phyloP scores from a whole-genome alignment of 2,113 vertebrate species.

The Pelusios castaneus region DNA sequence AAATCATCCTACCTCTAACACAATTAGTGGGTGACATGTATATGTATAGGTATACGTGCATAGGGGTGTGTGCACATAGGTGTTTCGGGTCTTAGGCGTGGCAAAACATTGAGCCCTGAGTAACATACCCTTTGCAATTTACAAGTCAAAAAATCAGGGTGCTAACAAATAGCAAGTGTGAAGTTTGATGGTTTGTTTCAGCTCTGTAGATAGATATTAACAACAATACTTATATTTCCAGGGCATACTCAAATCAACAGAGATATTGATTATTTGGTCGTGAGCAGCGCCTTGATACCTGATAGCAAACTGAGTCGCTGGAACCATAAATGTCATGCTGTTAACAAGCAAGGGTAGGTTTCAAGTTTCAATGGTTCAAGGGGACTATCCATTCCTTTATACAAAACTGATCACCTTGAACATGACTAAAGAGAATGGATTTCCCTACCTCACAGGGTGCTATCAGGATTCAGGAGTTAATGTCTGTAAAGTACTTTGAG shows the following conservation, averaged over 20 bases:
- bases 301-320: slow-evolving; percentile 43
- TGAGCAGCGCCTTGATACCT: slow-evolving; percentile 35
- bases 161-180: background rate
- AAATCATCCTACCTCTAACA: background rate
- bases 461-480: background rate
- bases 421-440: slow-evolving; percentile 32
- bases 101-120: background rate
- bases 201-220: slow-evolving; percentile 50
- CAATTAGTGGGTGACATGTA: rapidly evolving
- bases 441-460: background rate
- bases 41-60: rapidly evolving
- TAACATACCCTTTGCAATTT: rapidly evolving
- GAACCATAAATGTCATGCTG: slow-evolving; percentile 31
- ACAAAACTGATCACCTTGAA: slow-evolving; percentile 31
- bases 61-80: rapidly evolving
- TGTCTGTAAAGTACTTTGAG: background rate
- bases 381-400: background rate
- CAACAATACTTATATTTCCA: slow-evolving; percentile 55
- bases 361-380: background rate
- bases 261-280: slow-evolving; percentile 62
- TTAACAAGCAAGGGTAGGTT: slow-evolving; percentile 26
- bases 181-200: slow-evolving; percentile 59
- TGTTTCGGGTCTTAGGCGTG: rapidly evolving
- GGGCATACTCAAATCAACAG: slow-evolving; percentile 33
- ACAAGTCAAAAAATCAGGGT: background rate